Conservation (phyloP, 2,888 invertebrate genomes). For the Merodon equestris region DNA sequence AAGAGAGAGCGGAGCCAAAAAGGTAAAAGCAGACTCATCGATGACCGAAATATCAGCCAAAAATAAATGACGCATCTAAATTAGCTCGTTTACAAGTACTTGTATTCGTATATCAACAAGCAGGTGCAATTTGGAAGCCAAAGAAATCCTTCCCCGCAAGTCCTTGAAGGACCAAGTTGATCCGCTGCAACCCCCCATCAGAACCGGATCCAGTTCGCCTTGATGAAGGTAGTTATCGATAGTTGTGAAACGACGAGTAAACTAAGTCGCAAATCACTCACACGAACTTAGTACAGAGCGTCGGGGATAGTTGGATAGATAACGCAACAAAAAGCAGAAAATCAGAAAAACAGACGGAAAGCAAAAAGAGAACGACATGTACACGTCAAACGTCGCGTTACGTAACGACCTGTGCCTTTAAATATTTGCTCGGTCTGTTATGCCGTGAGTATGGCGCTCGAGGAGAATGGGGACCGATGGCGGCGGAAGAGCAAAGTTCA, state of each 20-base stretch:
- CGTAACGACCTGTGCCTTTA: constrained; percentile 41
- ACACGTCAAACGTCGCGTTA: constrained; percentile 27
- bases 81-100: background rate
- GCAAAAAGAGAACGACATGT: background rate
- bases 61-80: constrained; percentile 16
- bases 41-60: constrained; percentile 32
- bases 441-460: background rate
- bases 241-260: background rate
- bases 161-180: constrained; percentile 7
- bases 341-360: constrained; percentile 4
- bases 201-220: background rate
- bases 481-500: constrained; percentile 39
- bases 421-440: constrained; percentile 17
- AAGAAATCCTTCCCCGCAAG: constrained; percentile 5
- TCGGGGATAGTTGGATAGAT: constrained; percentile 20
- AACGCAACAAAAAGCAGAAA: constrained; percentile 9
- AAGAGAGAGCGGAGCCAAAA: constrained; percentile 17
- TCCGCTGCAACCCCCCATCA: background rate
- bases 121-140: constrained; percentile 25
- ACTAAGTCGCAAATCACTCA: constrained; percentile 10
- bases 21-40: constrained; percentile 27
- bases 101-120: background rate
- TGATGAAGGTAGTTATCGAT: too few species aligned
- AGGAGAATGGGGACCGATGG: background rate
- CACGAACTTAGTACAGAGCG: constrained; percentile 17